These are phyloP conservation scores for Poeciliopsis occidentalis DNA, from an alignment of 2,113 vertebrate species.

Conservation along the genomic window DNA sequence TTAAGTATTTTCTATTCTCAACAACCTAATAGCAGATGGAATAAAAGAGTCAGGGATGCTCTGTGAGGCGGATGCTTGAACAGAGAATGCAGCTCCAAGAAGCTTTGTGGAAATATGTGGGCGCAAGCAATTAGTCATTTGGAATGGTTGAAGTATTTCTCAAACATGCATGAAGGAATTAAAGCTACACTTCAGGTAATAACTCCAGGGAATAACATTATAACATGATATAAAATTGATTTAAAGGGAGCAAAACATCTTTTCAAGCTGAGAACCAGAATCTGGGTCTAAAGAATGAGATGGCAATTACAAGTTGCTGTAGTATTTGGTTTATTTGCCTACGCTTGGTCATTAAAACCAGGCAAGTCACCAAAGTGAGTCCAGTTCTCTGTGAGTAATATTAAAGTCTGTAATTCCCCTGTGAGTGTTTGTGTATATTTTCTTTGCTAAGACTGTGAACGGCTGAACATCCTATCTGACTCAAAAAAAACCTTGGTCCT, in stretches of 20 bases:
- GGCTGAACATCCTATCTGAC: constrained; percentile 29
- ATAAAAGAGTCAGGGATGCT: no score
- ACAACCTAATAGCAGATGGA: no score
- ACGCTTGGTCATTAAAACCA: neutral
- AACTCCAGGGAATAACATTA: no score
- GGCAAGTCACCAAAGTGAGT: neutral
- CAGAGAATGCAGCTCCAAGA: no score
- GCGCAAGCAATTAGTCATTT: no score
- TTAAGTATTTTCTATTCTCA: no score
- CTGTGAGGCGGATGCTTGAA: no score
- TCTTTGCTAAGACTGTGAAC: constrained; percentile 25
- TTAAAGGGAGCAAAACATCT: neutral
- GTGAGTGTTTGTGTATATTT: constrained; percentile 8
- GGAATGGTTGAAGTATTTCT: no score
- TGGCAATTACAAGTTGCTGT: neutral
- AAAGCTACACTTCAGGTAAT: no score
- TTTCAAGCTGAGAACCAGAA: neutral
- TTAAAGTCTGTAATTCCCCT: neutral
- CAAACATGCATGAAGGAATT: no score
- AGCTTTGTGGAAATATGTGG: no score
- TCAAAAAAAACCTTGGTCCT: constrained; percentile 35
- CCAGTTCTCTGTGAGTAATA: neutral
- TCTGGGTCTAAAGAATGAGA: neutral
- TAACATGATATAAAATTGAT: neutral
- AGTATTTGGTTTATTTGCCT: neutral